These are phyloP conservation scores for Allenopithecus nigroviridis DNA, from an alignment of 2,797 vertebrate genomes.

Conservation along the genomic window DNA sequence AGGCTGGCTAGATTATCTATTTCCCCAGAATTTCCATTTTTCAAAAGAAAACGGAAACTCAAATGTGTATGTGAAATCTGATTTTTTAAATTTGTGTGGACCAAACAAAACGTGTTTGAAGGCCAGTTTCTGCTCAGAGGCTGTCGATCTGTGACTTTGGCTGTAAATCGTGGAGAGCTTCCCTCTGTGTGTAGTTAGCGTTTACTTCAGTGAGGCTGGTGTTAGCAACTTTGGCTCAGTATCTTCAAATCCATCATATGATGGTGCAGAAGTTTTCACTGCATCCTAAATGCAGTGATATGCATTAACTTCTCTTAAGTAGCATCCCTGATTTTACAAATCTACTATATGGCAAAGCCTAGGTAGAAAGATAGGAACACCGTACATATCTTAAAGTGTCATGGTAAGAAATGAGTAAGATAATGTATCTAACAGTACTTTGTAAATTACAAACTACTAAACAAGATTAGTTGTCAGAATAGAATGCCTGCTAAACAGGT, in stretches of 20 bases:
- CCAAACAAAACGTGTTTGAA: background rate
- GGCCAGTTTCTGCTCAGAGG: background rate
- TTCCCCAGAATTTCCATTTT: background rate
- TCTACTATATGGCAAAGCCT: background rate
- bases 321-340: background rate
- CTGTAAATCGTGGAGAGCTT: background rate
- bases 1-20: background rate
- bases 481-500: background rate
- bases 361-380: background rate
- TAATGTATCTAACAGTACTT: background rate
- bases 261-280: background rate
- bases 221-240: background rate
- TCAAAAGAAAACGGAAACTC: background rate
- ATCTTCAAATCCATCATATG: background rate
- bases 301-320: background rate
- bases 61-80: background rate
- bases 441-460: conserved; percentile 16
- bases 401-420: background rate
- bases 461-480: background rate
- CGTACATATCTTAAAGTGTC: background rate
- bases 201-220: background rate
- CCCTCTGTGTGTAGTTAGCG: background rate
- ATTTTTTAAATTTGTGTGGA: background rate
- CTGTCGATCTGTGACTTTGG: background rate
- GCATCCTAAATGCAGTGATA: background rate